phyloP scores from a whole-genome alignment of 2,888 invertebrate genomes.

The Stenodema calcarata region DNA sequence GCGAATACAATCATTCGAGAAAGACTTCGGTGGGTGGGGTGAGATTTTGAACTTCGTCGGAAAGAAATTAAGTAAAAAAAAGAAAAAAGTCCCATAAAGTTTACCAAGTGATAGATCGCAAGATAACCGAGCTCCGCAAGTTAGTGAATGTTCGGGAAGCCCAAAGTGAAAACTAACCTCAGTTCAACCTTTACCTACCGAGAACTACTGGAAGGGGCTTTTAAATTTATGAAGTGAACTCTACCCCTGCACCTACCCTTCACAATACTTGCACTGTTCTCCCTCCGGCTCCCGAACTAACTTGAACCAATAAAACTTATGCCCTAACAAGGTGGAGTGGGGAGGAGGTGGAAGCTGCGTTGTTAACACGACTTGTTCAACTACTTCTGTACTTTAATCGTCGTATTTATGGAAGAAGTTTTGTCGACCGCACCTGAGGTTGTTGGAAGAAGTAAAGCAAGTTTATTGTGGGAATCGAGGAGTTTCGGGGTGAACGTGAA shows the following conservation, averaged over 20 bases:
- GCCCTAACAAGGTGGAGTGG: not conserved
- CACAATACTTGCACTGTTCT: not conserved
- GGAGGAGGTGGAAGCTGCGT: not conserved
- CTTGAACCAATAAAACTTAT: slow-evolving; percentile 29
- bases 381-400: slow-evolving; percentile 29
- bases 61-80: not conserved
- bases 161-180: slow-evolving; percentile 45
- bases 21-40: not conserved
- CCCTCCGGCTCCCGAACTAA: not conserved
- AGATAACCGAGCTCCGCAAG: not conserved
- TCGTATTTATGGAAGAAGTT: slow-evolving; percentile 22
- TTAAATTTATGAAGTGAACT: slow-evolving; percentile 36
- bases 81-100: not conserved
- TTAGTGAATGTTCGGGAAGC: slow-evolving; percentile 21
- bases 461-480: not conserved
- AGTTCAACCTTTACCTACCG: slow-evolving; percentile 22
- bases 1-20: not conserved
- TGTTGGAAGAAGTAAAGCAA: not conserved
- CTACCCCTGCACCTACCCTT: not conserved
- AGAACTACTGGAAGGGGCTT: slow-evolving; percentile 26
- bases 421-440: slow-evolving; percentile 19
- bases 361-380: slow-evolving; percentile 25
- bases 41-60: not conserved
- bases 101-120: not conserved
- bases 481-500: not conserved